Evolutionary conservation across 2,797 vertebrate genomes (phyloP), one percentile per base, ranked within the genome.

Genomic region (Podargus strigoides): DNA sequence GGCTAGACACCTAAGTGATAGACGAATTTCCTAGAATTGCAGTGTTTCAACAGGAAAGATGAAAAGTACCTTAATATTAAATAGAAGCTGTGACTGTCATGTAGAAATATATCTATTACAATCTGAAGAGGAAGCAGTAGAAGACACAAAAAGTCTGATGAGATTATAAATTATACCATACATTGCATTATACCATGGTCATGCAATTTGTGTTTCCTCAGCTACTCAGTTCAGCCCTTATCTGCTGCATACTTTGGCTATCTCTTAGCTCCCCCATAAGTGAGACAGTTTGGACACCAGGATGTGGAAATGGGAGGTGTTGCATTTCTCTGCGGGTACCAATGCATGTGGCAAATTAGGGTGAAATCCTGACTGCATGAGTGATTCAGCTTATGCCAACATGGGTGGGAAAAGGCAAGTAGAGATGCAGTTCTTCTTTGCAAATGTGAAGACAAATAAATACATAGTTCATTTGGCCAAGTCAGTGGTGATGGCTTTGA

Each of bases 71-170:
- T 84, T 89, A 53, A 53, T 47, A 78, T 18, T 87, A 68, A 93
- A 87, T 30, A 77, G 37, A 70, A 75, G 39, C 64, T 44, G 20
- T 85, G 78, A 55, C 32, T 72, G 49, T 42, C 19, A 0, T 55
- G n/a, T 50, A 41, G 72, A 89, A 91, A 78, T 83, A 82, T 83
- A 55, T 83, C 68, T 53, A 50, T 69, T 47, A 62, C 76, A 86
- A 66, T 63, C 66, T 87, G 66, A 83, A 91, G 82, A 89, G 87
- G 87, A 95, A 93, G 68, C 19, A 83, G 49, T 44, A 73, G 52
- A 90, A 82, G 42, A 50, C 68, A 92, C 2, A 5, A 89, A 93
- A 89, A 94, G 9, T 27, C 41, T 70, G 75, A 64, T 85, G 67
- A 94, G 78, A 68, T 94, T 92, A 90, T 83, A 92, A 87, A 80